Evolutionary conservation across 2,113 vertebrate species (phyloP).

Genomic region (Pontoporia blainvillei): DNA sequence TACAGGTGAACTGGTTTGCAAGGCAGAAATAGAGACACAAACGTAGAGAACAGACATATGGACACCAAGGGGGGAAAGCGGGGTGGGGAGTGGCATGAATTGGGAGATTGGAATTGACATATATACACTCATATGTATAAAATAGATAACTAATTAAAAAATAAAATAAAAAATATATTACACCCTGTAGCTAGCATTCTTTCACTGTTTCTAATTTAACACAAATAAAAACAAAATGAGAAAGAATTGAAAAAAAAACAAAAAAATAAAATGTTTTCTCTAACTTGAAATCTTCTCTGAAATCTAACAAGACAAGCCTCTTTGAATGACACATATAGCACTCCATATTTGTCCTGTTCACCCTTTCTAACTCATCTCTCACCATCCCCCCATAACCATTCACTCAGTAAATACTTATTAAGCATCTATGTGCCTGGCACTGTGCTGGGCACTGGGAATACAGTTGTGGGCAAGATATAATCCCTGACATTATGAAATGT

Average conservation of each 20-base stretch:
- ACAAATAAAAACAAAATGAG: not conserved
- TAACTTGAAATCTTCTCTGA: not conserved
- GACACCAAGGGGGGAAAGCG: too few relatives aligned
- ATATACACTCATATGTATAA: too few relatives aligned
- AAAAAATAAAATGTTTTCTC: not conserved
- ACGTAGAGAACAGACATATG: too few relatives aligned
- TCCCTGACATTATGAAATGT: not conserved
- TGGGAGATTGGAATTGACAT: too few relatives aligned
- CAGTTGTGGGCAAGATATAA: not conserved
- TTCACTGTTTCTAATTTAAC: not conserved
- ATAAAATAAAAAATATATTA: not conserved
- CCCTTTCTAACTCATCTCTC: not conserved
- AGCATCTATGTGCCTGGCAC: not conserved
- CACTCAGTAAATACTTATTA: not conserved
- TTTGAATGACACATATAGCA: not conserved
- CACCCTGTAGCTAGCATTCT: not conserved
- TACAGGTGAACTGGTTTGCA: too few relatives aligned
- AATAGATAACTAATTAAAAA: too few relatives aligned
- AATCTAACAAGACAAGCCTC: not conserved
- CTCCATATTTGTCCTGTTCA: not conserved
- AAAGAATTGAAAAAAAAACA: not conserved
- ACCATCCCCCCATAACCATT: not conserved
- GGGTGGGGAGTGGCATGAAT: too few relatives aligned
- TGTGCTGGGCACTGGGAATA: not conserved
- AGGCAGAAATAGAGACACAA: too few relatives aligned